These are phyloP conservation scores for Python bivittatus DNA, from an alignment of 2,113 vertebrate species.

Conservation along the genomic window DNA sequence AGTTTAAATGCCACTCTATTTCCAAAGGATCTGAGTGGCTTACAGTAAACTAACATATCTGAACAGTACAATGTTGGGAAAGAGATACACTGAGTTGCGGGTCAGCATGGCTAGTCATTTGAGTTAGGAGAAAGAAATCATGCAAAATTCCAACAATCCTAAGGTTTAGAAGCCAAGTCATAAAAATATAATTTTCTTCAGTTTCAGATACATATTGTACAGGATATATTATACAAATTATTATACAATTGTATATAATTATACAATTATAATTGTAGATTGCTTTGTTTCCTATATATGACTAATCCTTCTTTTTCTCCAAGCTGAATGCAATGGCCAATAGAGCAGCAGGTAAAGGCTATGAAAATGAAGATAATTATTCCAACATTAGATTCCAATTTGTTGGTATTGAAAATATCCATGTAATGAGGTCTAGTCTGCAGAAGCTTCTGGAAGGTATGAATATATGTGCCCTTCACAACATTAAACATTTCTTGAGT, in stretches of 20 bases:
- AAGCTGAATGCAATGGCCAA: slow-evolving; percentile 97
- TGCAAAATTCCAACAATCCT: not conserved
- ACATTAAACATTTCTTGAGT: not conserved
- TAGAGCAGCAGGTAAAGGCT: slow-evolving; percentile 96
- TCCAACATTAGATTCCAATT: slow-evolving; percentile 99
- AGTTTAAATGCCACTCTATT: not conserved
- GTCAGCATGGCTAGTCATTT: not conserved
- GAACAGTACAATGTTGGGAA: not conserved
- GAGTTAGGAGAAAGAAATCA: not conserved
- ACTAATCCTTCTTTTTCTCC: slow-evolving; percentile 37
- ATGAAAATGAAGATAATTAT: slow-evolving; percentile 99
- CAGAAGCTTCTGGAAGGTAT: slow-evolving; percentile 96
- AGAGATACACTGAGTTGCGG: not conserved
- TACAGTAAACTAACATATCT: not conserved
- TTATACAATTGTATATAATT: too few species aligned
- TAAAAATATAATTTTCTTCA: not conserved
- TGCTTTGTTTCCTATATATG: not conserved
- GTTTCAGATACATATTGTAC: not conserved
- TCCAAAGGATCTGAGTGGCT: not conserved
- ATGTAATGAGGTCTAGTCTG: slow-evolving; percentile 95
- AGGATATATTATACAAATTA: not conserved
- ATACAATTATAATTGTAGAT: too few species aligned
- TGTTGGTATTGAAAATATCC: slow-evolving; percentile 99
- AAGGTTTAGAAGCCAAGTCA: not conserved
- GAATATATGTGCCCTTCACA: slow-evolving; percentile 8